Evolutionary conservation across 2,797 vertebrate species (phyloP), one percentile per base, ranked within the genome.

Genomic region (Coregonus sp.): DNA sequence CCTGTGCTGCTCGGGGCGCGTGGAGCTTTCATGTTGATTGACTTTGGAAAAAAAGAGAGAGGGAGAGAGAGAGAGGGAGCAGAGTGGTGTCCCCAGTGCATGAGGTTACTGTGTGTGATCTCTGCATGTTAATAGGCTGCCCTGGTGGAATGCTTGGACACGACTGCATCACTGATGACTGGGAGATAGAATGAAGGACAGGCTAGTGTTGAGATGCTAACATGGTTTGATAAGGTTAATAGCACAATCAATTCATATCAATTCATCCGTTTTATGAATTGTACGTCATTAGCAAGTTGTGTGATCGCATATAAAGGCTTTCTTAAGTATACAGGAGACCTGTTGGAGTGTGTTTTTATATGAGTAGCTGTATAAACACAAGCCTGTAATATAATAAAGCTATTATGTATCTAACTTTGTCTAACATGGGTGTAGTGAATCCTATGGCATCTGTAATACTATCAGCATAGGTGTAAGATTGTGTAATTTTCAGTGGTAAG

Each of bases 21-120:
- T 16, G 5, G 54, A 77, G 65, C 16, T 75, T 76, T 76, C 68
- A 67, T 81, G 74, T 72, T 82, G 83, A 83, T 78, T 83, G 83
- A 78, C 78, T 82, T 75, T 81, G 78, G 68, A 25, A 47, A 76
- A 70, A 75, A 76, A 72, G 59, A 65, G 59, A 50, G 52, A 40
- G 18, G 25, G n/a, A 70, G 76, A 67, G 66, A 50, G 74, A 51
- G 66, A 25, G 52, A 18, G 25, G 25, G 9, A 47, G 70, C 33
- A 47, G 31, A n/a, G 14, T 4, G 56, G 56, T 63, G 72, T 74
- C 56, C 72, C 72, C 56, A 29, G 18, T 47, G 56, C 56, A 25
- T 35, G 3, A 1, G 33, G 56, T 11, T 16, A 14, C 47, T 51
- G 20, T 47, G 20, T 47, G 54, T 61, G 56, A 74, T 63, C 72